Evolutionary conservation across 2,113 vertebrate genomes (phyloP).

Genomic region (Amphilophus citrinellus): DNA sequence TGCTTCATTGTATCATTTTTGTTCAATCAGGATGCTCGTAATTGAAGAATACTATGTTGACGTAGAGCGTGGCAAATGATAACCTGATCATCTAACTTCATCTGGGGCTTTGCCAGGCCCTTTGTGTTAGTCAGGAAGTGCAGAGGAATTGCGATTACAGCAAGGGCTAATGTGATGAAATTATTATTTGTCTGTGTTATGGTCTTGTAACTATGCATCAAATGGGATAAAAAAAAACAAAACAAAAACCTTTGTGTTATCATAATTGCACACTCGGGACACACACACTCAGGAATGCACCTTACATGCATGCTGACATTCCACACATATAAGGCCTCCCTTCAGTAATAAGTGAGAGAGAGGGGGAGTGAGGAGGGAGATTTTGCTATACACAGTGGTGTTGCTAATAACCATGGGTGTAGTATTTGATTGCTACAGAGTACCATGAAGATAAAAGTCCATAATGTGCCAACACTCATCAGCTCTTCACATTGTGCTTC

Average conservation of each 20-base stretch:
- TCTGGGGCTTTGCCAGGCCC: constrained; percentile 22
- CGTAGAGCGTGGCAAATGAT: constrained; percentile 29
- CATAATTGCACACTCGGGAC: constrained; percentile 65
- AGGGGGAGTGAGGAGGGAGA: background rate
- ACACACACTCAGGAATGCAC: constrained; percentile 36
- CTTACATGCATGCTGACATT: constrained; percentile 52
- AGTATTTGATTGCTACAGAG: background rate
- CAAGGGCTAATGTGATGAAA: constrained; percentile 54
- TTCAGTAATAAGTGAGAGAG: background rate
- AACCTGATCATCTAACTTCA: constrained; percentile 25
- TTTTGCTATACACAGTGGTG: constrained; percentile 43
- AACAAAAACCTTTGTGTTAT: constrained; percentile 22
- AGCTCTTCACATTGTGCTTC: background rate
- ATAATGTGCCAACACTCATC: background rate
- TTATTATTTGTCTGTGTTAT: constrained; percentile 81
- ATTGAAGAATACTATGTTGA: constrained; percentile 45
- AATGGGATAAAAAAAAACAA: constrained; percentile 9
- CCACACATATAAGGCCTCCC: constrained; percentile 17
- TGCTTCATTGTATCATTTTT: constrained; percentile 28
- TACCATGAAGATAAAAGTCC: background rate
- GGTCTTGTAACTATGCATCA: constrained; percentile 76
- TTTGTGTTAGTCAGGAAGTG: constrained; percentile 36
- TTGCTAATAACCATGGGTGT: background rate
- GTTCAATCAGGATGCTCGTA: constrained; percentile 3
- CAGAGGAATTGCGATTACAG: constrained; percentile 57